A percentile compares a stretch with the other conserved stretches of the same genome.
Evolutionary conservation across 2,888 invertebrate species (phyloP).

Genomic region (Cerceris rybyensis): DNA sequence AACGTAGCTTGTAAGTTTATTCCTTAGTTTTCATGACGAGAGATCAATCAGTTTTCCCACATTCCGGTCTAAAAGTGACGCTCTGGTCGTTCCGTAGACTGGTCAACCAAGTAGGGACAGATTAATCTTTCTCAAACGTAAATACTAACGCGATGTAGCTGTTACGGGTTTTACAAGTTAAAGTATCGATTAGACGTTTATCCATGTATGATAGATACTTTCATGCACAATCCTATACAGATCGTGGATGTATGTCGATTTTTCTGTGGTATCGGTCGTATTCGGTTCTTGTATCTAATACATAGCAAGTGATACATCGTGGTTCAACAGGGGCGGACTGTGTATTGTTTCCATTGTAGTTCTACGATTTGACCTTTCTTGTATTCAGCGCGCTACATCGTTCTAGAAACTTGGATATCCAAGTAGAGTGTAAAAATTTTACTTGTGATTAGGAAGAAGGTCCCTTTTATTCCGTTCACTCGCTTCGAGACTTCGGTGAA

Average conservation of each 20-base stretch:
- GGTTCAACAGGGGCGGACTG: conserved; percentile 60
- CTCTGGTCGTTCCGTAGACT: conserved; percentile 61
- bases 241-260: conserved; percentile 58
- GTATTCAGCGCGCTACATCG: conserved; percentile 50
- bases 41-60: conserved; percentile 64
- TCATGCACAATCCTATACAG: conserved; percentile 60
- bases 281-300: conserved; percentile 54
- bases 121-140: conserved; percentile 59
- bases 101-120: conserved; percentile 57
- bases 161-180: conserved; percentile 52
- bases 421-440: conserved; percentile 51
- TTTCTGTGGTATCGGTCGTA: conserved; percentile 57
- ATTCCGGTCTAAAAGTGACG: conserved; percentile 59
- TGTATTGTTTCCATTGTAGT: conserved; percentile 53
- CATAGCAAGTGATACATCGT: conserved; percentile 56
- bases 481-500: conserved; percentile 59
- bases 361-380: conserved; percentile 49
- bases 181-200: conserved; percentile 42
- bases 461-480: conserved; percentile 51
- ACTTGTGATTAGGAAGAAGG: conserved; percentile 58
- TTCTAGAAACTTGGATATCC: conserved; percentile 55
- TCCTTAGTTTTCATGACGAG: conserved; percentile 67
- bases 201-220: conserved; percentile 56
- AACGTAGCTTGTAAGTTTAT: conserved; percentile 71
- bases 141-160: conserved; percentile 48